Evolutionary conservation across 2,113 vertebrate species (phyloP).

Genomic region (Cryptomyrus ogoouensis): DNA sequence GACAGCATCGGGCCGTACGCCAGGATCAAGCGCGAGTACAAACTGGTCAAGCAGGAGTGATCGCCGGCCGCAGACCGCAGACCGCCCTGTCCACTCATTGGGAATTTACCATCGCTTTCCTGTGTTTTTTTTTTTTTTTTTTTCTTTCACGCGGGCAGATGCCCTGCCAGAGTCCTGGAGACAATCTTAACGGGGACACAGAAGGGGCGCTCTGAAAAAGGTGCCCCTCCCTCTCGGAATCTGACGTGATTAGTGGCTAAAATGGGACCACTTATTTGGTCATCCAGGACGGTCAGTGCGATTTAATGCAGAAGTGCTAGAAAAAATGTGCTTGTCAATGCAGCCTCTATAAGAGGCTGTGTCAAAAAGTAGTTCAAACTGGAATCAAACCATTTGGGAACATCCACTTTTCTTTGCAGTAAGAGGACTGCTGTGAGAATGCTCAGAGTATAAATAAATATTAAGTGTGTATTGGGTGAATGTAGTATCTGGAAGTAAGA

Average conservation of each 20-base stretch:
- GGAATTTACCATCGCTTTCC: not conserved
- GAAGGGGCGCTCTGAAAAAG: not conserved
- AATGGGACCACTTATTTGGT: not conserved
- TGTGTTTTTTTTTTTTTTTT: not conserved
- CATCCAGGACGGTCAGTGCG: not conserved
- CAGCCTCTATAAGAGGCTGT: not conserved
- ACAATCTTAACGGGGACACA: not conserved
- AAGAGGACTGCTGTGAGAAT: not conserved
- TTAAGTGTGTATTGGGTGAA: not conserved
- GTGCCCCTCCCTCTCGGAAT: not conserved
- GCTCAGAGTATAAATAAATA: not conserved
- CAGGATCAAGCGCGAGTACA: conserved; percentile 82
- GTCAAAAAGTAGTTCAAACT: not conserved
- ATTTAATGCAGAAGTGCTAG: not conserved
- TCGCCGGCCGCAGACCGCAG: not conserved
- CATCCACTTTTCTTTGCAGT: not conserved
- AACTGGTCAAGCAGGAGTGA: conserved; percentile 58
- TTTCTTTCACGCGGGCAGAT: not conserved
- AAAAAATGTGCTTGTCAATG: not conserved
- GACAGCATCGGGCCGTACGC: conserved; percentile 82
- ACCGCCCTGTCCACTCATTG: not conserved
- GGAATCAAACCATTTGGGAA: not conserved
- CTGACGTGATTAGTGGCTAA: not conserved
- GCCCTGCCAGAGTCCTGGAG: not conserved
- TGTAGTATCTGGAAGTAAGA: not conserved